Percentiles rank a stretch among this genome's conserved stretches.
phyloP scores from a whole-genome alignment of 2,113 vertebrate genomes.

The cat (Felis catus) region F.catus_Fca126_mat1.0 CM031424.1:24023001-24023500 shows the following conservation, averaged over 20 bases:
- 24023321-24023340: background rate
- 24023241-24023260: background rate
- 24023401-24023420: background rate
- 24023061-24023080: background rate
- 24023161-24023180: background rate
- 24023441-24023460: background rate
- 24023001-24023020: background rate
- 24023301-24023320: background rate
- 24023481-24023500: too few species aligned
- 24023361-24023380: background rate
- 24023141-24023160: background rate
- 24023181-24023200: background rate
- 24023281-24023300: background rate
- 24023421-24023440: background rate
- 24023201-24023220: background rate
- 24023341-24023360: background rate
- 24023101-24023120: background rate
- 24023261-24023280: background rate
- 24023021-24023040: background rate
- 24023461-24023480: background rate
- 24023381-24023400: background rate
- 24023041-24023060: background rate
- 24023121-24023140: background rate
- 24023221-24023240: background rate
- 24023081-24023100: background rate